A percentile compares a stretch with the other conserved stretches of the same genome.
These are phyloP conservation scores for Tenodera sinensis DNA, from an alignment of 2,888 invertebrate genomes.

Conservation along the genomic window DNA sequence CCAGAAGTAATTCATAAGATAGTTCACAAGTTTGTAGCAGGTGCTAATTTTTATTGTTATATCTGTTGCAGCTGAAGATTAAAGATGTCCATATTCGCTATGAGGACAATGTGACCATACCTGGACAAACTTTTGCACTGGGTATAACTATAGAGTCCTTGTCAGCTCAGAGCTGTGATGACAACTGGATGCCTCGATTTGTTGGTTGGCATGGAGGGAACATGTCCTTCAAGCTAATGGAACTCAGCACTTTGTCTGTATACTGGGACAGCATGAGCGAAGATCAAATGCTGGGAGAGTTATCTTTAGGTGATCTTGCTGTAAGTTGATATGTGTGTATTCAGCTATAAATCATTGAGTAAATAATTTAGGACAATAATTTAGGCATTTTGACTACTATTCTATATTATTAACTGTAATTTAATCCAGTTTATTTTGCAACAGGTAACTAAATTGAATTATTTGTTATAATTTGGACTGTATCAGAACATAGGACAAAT, in stretches of 20 bases:
- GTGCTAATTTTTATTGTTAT: background rate
- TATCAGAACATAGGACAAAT: too few relatives aligned
- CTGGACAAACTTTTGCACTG: conserved; percentile 70
- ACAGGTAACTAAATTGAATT: too few relatives aligned
- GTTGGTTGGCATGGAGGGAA: conserved; percentile 53
- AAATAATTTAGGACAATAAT: background rate
- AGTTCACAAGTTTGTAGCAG: background rate
- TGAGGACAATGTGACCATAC: conserved; percentile 78
- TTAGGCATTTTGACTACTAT: too few relatives aligned
- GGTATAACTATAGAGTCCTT: conserved; percentile 85
- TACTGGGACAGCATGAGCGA: conserved; percentile 81
- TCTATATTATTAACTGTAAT: too few relatives aligned
- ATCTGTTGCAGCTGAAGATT: conserved; percentile 68
- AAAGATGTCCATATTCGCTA: conserved; percentile 94
- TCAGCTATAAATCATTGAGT: background rate
- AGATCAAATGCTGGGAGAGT: conserved; percentile 61
- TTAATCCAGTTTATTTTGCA: too few relatives aligned
- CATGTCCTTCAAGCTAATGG: conserved; percentile 83
- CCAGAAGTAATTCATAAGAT: too few relatives aligned
- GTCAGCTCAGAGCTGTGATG: conserved; percentile 90
- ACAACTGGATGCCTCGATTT: conserved; percentile 75
- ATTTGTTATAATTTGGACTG: background rate
- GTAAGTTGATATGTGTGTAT: conserved; percentile 46
- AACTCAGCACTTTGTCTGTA: conserved; percentile 80
- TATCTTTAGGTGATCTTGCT: conserved; percentile 65